phyloP scores from a whole-genome alignment of 2,797 vertebrate genomes.

The Gadopsis bispinosus region DNA sequence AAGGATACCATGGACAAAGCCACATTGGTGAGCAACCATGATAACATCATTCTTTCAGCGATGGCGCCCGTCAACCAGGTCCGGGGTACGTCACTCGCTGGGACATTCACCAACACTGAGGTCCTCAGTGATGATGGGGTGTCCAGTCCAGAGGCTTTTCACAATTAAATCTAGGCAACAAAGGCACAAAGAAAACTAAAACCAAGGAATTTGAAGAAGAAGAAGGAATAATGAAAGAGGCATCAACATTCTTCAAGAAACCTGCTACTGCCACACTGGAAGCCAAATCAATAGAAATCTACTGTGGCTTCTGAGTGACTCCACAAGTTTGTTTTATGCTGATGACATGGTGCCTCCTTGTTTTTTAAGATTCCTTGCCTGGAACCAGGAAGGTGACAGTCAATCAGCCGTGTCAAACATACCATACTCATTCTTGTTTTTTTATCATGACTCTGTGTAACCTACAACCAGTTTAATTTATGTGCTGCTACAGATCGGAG shows the following conservation, averaged over 20 bases:
- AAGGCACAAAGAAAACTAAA: slow-evolving; percentile 58
- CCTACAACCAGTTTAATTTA: slow-evolving; percentile 55
- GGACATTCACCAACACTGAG: slow-evolving; percentile 92
- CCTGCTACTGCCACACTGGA: slow-evolving; percentile 73
- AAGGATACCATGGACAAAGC: slow-evolving; percentile 98
- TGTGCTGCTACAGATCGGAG: slow-evolving; percentile 63
- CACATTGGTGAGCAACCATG: slow-evolving; percentile 90
- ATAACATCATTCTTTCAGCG: slow-evolving; percentile 95
- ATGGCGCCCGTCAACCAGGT: slow-evolving; percentile 90
- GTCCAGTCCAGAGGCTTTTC: slow-evolving; percentile 90
- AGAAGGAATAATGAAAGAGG: slow-evolving; percentile 61
- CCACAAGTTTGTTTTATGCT: slow-evolving; percentile 65
- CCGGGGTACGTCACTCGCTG: slow-evolving; percentile 86
- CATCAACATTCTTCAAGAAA: slow-evolving; percentile 64
- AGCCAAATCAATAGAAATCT: slow-evolving; percentile 56
- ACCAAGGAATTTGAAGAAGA: slow-evolving; percentile 61
- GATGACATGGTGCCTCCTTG: slow-evolving; percentile 66
- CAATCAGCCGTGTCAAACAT: slow-evolving; percentile 47
- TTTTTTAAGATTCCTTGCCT: slow-evolving; percentile 54
- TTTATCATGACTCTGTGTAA: slow-evolving; percentile 54
- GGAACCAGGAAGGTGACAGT: slow-evolving; percentile 43
- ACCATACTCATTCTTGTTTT: slow-evolving; percentile 39
- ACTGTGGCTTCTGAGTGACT: slow-evolving; percentile 66
- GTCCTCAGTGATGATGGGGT: slow-evolving; percentile 87
- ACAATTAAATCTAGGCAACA: slow-evolving; percentile 82